These are phyloP conservation scores for Aricia artaxerxes DNA, from an alignment of 2,888 invertebrate genomes.

Conservation along the genomic window DNA sequence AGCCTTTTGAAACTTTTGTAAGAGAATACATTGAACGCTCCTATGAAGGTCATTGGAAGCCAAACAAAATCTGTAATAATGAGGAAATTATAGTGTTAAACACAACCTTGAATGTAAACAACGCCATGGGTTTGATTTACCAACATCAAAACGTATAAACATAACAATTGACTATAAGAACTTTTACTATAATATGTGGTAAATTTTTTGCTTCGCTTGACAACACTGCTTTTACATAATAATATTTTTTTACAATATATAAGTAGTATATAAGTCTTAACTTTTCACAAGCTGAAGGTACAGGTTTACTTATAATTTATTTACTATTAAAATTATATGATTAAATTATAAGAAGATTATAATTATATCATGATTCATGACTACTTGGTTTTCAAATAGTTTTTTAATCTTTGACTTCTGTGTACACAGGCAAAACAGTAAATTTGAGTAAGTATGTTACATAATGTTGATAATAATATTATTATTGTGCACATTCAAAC, in stretches of 20 bases:
- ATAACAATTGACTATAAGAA: not conserved
- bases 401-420: too few species aligned
- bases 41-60: conserved; percentile 17
- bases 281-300: too few species aligned
- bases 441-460: not conserved
- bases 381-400: too few species aligned
- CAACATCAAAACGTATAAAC: not conserved
- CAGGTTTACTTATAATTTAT: too few species aligned
- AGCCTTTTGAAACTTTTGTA: not conserved
- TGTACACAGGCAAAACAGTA: not conserved
- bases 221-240: too few species aligned
- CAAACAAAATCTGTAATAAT: conserved; percentile 17
- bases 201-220: too few species aligned
- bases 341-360: too few species aligned
- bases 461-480: not conserved
- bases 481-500: not conserved
- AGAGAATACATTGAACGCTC: not conserved
- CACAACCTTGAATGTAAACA: conserved; percentile 18
- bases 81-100: conserved; percentile 26
- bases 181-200: not conserved
- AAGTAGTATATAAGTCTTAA: too few species aligned
- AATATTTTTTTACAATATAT: too few species aligned
- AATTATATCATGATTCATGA: too few species aligned
- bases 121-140: not conserved
- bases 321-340: too few species aligned